A percentile compares a stretch with the other conserved stretches of the same genome.
These are phyloP conservation scores for Ceratothoa steindachneri DNA, from an alignment of 2,888 invertebrate genomes.

Conservation along the genomic window DNA sequence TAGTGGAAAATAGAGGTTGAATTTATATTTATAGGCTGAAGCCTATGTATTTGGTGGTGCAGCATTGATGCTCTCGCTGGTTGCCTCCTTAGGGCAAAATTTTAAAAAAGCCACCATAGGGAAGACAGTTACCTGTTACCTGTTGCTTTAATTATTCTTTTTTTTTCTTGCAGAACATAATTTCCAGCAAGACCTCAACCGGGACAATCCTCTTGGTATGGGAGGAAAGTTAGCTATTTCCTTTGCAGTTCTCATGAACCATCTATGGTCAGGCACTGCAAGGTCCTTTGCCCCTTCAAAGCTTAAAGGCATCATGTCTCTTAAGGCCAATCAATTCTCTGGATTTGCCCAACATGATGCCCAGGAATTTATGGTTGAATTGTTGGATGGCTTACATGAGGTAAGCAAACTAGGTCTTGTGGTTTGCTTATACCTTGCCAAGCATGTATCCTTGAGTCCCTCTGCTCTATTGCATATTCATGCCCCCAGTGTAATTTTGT, in stretches of 20 bases:
- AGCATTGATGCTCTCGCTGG: no score
- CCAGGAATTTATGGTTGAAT: constrained; percentile 58
- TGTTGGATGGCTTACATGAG: constrained; percentile 55
- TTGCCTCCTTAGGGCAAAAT: no score
- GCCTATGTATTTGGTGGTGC: no score
- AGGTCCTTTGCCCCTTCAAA: constrained; percentile 55
- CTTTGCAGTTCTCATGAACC: constrained; percentile 56
- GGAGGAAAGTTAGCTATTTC: constrained; percentile 56
- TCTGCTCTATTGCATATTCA: neutral
- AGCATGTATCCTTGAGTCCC: neutral
- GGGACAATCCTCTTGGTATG: constrained; percentile 55
- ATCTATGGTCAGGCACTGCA: constrained; percentile 55
- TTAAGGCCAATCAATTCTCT: constrained; percentile 57
- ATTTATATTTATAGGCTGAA: no score
- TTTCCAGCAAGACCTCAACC: constrained; percentile 55
- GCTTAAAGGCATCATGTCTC: constrained; percentile 56
- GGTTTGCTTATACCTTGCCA: no score
- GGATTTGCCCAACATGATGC: constrained; percentile 60
- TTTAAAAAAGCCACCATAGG: no score
- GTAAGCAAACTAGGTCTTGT: constrained; percentile 31
- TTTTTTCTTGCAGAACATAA: constrained; percentile 50
- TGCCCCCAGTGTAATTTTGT: no score
- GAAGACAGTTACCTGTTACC: no score
- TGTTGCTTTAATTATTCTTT: neutral
- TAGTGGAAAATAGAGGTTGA: no score